Evolutionary conservation across 2,113 vertebrate species (phyloP).

Genomic region (Pachypanchax playfairii): DNA sequence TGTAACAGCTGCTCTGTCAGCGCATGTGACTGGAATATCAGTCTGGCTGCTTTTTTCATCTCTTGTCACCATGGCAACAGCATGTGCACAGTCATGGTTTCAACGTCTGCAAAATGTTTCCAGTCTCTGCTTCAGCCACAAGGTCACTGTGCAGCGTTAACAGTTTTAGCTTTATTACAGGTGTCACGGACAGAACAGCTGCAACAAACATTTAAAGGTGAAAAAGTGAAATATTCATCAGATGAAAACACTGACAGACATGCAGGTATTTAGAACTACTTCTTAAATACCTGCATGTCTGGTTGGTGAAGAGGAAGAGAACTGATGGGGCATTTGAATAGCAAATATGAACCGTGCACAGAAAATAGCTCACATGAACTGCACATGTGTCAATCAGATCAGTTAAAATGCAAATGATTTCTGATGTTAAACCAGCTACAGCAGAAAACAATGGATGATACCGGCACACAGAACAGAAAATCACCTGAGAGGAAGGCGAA

Average conservation of each 20-base stretch:
- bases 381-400: conserved; percentile 16
- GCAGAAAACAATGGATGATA: neutral
- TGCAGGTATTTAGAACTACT: neutral
- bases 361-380: conserved; percentile 14
- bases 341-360: conserved; percentile 36
- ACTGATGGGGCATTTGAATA: conserved; percentile 52
- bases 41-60: conserved; percentile 60
- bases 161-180: too few relatives aligned
- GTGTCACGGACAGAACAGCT: neutral
- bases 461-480: conserved; percentile 12
- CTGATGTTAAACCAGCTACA: neutral
- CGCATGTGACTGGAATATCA: conserved; percentile 67
- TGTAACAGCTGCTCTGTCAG: conserved; percentile 67
- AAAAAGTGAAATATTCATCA: neutral
- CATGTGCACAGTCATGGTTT: conserved; percentile 72
- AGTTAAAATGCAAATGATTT: neutral
- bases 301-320: conserved; percentile 34
- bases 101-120: conserved; percentile 53
- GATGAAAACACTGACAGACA: neutral
- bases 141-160: conserved; percentile 26
- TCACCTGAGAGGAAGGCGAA: conserved; percentile 96
- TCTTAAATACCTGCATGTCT: too few relatives aligned
- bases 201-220: neutral
- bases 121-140: conserved; percentile 26
- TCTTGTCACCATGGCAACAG: conserved; percentile 71